These are phyloP conservation scores for Nothobranchius kuhntae DNA, from an alignment of 2,113 vertebrate species.

Conservation along the genomic window DNA sequence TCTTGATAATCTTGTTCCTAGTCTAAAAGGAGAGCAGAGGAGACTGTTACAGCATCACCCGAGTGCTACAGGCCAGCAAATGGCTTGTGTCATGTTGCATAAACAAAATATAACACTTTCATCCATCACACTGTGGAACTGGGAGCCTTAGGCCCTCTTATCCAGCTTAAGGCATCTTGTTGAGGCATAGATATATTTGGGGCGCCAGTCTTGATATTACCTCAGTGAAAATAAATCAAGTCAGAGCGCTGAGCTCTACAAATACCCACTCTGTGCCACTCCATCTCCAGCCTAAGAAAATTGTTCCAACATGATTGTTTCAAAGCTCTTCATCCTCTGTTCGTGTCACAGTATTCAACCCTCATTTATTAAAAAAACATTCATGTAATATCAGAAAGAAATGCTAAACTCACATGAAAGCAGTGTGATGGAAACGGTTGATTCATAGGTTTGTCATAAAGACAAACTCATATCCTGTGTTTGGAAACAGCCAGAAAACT, in stretches of 20 bases:
- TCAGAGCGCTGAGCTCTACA: conserved; percentile 41
- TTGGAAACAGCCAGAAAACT: conserved; percentile 9
- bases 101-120: conserved; percentile 74
- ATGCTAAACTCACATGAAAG: conserved; percentile 19
- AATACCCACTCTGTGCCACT: conserved; percentile 18
- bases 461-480: conserved; percentile 39
- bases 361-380: conserved; percentile 16
- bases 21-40: conserved; percentile 35
- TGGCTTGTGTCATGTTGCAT: conserved; percentile 75
- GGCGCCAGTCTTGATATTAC: conserved; percentile 60
- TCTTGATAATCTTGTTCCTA: conserved; percentile 34
- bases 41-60: conserved; percentile 37
- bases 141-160: conserved; percentile 53
- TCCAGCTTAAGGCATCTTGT: conserved; percentile 62
- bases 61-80: conserved; percentile 66
- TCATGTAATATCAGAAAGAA: conserved; percentile 9
- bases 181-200: conserved; percentile 65
- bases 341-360: conserved; percentile 37
- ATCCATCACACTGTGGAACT: conserved; percentile 74
- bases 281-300: conserved; percentile 20
- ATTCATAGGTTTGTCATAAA: conserved; percentile 8
- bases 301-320: conserved; percentile 27
- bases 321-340: conserved; percentile 25
- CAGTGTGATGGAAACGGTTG: conserved; percentile 15
- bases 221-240: conserved; percentile 69